Evolutionary conservation across 1,140 invertebrate genomes (phyloP).

Genomic region (Pseudomyrmex cubaensis): DNA sequence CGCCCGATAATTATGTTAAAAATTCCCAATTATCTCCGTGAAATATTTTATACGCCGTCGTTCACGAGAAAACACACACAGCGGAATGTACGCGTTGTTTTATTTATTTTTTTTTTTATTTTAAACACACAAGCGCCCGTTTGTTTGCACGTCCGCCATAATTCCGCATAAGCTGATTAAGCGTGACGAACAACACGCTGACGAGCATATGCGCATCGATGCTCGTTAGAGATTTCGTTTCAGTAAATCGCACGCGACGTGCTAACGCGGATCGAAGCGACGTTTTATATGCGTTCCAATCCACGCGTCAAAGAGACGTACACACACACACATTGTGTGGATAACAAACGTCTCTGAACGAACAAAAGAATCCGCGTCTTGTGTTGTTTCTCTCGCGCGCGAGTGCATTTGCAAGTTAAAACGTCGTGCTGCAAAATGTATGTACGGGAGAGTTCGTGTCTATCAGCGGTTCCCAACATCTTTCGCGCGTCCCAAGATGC

Average conservation of each 20-base stretch:
- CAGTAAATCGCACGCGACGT: background rate
- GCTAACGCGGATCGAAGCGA: background rate
- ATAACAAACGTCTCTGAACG: too few relatives aligned
- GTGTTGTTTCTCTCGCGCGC: background rate
- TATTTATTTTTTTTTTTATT: background rate
- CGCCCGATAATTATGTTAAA: background rate
- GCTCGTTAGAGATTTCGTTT: slow-evolving; percentile 18
- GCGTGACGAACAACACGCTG: slow-evolving; percentile 4
- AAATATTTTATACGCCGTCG: slow-evolving; percentile 13
- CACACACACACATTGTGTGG: too few relatives aligned
- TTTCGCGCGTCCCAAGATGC: too few relatives aligned
- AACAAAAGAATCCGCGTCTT: slow-evolving; percentile 18
- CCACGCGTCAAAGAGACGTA: background rate
- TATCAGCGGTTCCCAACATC: too few relatives aligned
- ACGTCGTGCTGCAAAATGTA: slow-evolving; percentile 1
- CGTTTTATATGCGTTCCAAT: background rate
- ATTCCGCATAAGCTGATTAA: slow-evolving; percentile 41
- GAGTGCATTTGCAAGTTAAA: slow-evolving; percentile 7
- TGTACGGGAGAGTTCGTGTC: background rate
- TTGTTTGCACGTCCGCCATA: slow-evolving; percentile 26
- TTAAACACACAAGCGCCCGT: background rate
- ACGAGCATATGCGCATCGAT: background rate
- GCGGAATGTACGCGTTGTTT: background rate
- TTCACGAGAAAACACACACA: background rate
- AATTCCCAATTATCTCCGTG: background rate